These are phyloP conservation scores for Zophobas atratus DNA, from an alignment of 1,140 invertebrate species.

Conservation along the genomic window DNA sequence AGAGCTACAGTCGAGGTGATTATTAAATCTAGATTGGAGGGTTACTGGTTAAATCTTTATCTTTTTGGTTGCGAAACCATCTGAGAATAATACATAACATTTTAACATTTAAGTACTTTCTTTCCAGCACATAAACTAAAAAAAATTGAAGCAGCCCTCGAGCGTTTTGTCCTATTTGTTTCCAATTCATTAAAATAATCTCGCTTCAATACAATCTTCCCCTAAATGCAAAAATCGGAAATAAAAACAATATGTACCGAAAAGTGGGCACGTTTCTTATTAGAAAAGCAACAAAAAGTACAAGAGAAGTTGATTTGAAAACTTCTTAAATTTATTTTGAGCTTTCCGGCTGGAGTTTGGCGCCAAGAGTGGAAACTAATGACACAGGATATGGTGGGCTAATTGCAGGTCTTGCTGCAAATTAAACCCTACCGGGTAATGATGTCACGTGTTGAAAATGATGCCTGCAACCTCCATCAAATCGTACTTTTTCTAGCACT, in stretches of 20 bases:
- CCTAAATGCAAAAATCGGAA: constrained; percentile 14
- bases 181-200: neutral
- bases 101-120: neutral
- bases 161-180: neutral
- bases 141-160: too few species aligned
- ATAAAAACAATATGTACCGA: constrained; percentile 29
- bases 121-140: too few species aligned
- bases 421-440: constrained; percentile 48
- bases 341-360: too few species aligned
- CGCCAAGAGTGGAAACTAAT: constrained; percentile 57
- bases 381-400: constrained; percentile 2
- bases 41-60: too few species aligned
- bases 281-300: constrained; percentile 16
- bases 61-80: too few species aligned
- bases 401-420: constrained; percentile 51
- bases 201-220: neutral
- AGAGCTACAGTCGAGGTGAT: too few species aligned
- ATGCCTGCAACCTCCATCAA: constrained; percentile 1
- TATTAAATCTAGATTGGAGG: too few species aligned
- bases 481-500: constrained; percentile 24
- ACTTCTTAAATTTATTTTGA: constrained; percentile 45
- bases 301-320: constrained; percentile 15
- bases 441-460: constrained; percentile 51
- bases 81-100: neutral
- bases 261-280: too few species aligned